Evolutionary conservation across 2,888 invertebrate genomes (phyloP), one percentile per base, ranked within the genome.

Genomic region (Pyrochroa serraticornis): DNA sequence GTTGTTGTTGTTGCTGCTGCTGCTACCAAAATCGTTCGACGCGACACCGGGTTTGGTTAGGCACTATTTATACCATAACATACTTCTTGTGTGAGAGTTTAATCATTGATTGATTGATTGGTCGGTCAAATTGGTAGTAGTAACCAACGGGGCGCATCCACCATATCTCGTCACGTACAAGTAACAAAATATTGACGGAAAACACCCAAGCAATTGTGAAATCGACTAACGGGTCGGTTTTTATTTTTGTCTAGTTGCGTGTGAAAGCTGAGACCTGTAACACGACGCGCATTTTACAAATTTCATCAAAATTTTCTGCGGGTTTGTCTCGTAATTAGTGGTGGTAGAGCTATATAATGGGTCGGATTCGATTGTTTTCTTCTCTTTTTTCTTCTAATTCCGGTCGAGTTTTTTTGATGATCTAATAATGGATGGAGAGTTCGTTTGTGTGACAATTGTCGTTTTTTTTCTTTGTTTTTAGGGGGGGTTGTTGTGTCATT

Each of bases 1-100:
- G n/a, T n/a, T n/a, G n/a, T n/a, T n/a, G n/a, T n/a, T n/a, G n/a
- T n/a, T n/a, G n/a, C n/a, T n/a, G n/a, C n/a, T 37, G 37, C 12
- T 34, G 31, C 34, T 44, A 38, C 41, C 53, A 64, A 67, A 64
- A 56, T 55, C 62, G 62, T 51, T 62, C 63, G 62, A 58, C 31
- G 14, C 58, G 32, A 49, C 65, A 67, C 67, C 68, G 72, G 73
- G 65, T 66, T 66, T 60, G 67, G 68, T 73, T 73, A 73, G 74
- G 75, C 74, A 75, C 74, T 74, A 73, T 75, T 69, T 70, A 71
- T 71, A 72, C 69, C 71, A 67, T 71, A 71, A 70, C 69, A 68
- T 69, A 66, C n/a, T 12, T 39, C 12, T 10, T 35, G 36, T 33
- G 34, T 35, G 22, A 22, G 22, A 35, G n/a, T 35, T 35, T 10